These are phyloP conservation scores for Polypedilum pembai DNA, from an alignment of 1,140 invertebrate genomes.

Conservation along the genomic window DNA sequence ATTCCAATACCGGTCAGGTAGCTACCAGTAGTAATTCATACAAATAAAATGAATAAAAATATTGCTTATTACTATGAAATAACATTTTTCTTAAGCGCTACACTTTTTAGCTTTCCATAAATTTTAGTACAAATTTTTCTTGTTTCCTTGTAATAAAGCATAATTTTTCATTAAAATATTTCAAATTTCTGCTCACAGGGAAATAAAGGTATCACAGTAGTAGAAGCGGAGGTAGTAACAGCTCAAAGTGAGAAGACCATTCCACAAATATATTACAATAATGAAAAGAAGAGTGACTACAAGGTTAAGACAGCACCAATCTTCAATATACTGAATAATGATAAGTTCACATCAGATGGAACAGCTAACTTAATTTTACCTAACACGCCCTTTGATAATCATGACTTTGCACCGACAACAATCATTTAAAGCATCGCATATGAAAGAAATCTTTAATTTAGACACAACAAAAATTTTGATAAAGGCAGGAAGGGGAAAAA, in stretches of 20 bases:
- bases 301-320: neutral
- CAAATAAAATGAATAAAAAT: neutral
- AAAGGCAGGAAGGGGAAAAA: neutral
- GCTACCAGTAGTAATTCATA: neutral
- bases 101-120: neutral
- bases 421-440: neutral
- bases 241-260: neutral
- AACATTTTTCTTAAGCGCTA: neutral
- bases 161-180: neutral
- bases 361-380: conserved; percentile 4
- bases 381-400: neutral
- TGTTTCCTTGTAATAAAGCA: neutral
- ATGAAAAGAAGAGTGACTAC: neutral
- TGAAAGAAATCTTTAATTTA: neutral
- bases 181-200: neutral
- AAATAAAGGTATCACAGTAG: conserved; percentile 17
- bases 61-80: neutral
- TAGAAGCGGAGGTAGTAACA: neutral
- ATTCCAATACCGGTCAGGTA: neutral
- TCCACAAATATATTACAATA: neutral
- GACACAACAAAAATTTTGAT: too few relatives aligned
- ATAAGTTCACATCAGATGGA: neutral
- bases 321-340: neutral
- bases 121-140: neutral
- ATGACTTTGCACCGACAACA: neutral